A percentile compares a stretch with the other conserved stretches of the same genome.
Conservation (phyloP, 2,797 vertebrate species). For the Spinus olivaceus region DNA sequence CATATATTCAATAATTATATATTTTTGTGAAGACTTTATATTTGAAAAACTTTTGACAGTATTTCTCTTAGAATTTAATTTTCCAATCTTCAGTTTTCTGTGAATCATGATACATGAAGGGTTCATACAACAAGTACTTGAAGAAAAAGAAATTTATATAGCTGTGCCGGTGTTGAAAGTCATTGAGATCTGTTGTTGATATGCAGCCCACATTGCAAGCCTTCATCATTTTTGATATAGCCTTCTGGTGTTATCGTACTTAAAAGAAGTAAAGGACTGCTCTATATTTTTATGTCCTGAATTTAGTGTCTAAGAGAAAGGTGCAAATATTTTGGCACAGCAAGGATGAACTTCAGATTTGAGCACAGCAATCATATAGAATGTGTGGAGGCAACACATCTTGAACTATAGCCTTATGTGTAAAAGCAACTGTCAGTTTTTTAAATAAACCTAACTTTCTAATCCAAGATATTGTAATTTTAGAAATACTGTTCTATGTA, state of each 20-base stretch:
- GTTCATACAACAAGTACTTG: not conserved
- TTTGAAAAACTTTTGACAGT: not conserved
- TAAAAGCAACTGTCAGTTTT: not conserved
- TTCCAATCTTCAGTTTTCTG: not conserved
- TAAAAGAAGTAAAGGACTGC: not conserved
- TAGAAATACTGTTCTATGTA: not conserved
- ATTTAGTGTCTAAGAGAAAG: not conserved
- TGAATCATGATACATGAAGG: not conserved
- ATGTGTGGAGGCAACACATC: not conserved
- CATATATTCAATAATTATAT: not conserved
- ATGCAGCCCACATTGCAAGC: not conserved
- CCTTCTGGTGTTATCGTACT: not conserved
- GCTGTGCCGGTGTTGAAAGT: not conserved
- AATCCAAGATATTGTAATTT: not conserved
- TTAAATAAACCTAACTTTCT: not conserved
- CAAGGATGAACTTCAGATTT: not conserved
- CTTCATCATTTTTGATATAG: not conserved
- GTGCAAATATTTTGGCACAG: not conserved
- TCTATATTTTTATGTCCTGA: not conserved
- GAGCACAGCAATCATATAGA: not conserved
- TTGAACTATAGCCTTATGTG: not conserved
- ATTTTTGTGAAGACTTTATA: not conserved
- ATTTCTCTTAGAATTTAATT: not conserved
- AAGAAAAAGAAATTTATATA: not conserved
- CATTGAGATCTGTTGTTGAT: not conserved